Evolutionary conservation across 2,113 vertebrate species (phyloP).

Genomic region (Limnothrissa miodon): DNA sequence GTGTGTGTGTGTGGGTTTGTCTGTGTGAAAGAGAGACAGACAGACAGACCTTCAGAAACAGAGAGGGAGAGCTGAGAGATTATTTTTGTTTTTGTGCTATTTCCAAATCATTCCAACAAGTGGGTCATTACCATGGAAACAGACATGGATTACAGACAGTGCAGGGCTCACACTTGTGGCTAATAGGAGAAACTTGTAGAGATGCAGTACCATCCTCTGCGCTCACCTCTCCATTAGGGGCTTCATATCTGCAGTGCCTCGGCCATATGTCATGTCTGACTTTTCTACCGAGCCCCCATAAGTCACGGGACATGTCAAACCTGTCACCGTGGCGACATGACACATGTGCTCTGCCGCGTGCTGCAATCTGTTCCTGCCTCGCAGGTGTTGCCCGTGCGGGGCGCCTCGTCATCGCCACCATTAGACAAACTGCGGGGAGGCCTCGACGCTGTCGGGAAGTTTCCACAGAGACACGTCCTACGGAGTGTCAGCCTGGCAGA

Average conservation of each 20-base stretch:
- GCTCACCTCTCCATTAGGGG: neutral
- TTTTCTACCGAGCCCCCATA: neutral
- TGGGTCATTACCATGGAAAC: slow-evolving; percentile 30
- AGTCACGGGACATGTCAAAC: neutral
- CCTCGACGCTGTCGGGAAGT: neutral
- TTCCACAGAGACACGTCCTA: neutral
- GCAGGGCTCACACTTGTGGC: neutral
- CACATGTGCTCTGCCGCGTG: neutral
- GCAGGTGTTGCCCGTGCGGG: slow-evolving; percentile 5
- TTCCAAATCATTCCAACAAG: slow-evolving; percentile 31
- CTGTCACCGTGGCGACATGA: neutral
- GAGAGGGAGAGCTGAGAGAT: neutral
- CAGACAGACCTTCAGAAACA: neutral
- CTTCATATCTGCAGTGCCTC: neutral
- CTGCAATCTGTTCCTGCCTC: neutral
- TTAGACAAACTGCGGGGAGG: slow-evolving; percentile 10
- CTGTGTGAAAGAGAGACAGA: neutral
- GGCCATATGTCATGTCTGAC: neutral
- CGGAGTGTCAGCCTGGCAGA: neutral
- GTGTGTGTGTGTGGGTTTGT: neutral
- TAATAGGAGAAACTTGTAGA: neutral
- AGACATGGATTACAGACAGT: slow-evolving; percentile 3
- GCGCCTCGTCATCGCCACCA: neutral
- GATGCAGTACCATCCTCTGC: neutral
- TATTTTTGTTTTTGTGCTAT: slow-evolving; percentile 13